phyloP scores from a whole-genome alignment of 2,888 invertebrate genomes.

The Drosophila dives region DNA sequence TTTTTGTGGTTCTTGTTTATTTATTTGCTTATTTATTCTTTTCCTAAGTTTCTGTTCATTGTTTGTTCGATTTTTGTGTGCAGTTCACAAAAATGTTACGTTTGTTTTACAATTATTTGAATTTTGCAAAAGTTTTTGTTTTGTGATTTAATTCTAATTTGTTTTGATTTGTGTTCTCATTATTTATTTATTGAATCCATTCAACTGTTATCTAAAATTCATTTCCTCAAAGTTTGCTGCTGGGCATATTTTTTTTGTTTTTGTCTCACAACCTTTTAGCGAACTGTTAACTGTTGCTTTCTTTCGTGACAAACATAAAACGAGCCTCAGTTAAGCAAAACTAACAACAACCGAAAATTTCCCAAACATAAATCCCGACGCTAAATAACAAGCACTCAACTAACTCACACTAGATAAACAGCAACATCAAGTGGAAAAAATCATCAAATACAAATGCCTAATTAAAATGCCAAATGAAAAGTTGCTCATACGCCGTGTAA shows the following conservation, averaged over 20 bases:
- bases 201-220: neutral
- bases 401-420: neutral
- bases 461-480: constrained; percentile 56
- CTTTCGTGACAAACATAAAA: constrained; percentile 30
- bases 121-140: constrained; percentile 39
- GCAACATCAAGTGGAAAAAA: neutral
- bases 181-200: neutral
- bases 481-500: constrained; percentile 57
- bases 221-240: neutral
- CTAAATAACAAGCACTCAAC: constrained; percentile 4
- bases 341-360: constrained; percentile 19
- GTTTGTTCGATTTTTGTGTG: constrained; percentile 24
- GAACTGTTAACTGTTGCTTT: constrained; percentile 23
- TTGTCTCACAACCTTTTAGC: neutral
- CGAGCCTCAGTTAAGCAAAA: constrained; percentile 35
- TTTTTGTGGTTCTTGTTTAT: constrained; percentile 57
- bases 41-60: neutral
- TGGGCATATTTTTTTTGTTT: neutral
- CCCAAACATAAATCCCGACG: constrained; percentile 58
- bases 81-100: neutral
- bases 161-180: neutral
- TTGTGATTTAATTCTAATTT: neutral
- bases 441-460: constrained; percentile 35
- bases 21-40: constrained; percentile 25
- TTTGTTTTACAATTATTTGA: constrained; percentile 30